These are phyloP conservation scores for Arbacia lixula DNA, from an alignment of 53 echinoderm and acorn worm species.

Conservation along the genomic window DNA sequence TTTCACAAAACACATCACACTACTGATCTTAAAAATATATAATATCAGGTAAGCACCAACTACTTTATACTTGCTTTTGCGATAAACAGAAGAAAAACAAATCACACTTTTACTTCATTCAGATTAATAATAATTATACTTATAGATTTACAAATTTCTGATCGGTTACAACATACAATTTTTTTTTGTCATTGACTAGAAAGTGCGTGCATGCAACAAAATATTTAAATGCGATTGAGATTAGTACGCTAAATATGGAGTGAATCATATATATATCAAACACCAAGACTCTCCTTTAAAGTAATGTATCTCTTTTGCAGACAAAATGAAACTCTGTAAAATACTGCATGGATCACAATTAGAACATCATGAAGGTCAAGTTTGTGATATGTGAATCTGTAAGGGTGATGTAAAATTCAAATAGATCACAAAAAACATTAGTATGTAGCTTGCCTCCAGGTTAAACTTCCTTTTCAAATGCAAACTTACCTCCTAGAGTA, in stretches of 20 bases:
- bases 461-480: too few relatives aligned
- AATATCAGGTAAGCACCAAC: conserved; percentile 9
- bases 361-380: too few relatives aligned
- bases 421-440: too few relatives aligned
- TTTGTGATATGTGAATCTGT: too few relatives aligned
- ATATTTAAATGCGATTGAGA: conserved; percentile 29
- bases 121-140: conserved; percentile 19
- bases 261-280: conserved; percentile 39
- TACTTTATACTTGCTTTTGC: conserved; percentile 16
- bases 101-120: conserved; percentile 26
- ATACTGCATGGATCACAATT: too few relatives aligned
- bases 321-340: too few relatives aligned
- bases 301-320: too few relatives aligned
- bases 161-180: conserved; percentile 15
- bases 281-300: not conserved
- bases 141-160: not conserved
- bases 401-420: too few relatives aligned
- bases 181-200: conserved; percentile 12
- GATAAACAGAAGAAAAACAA: conserved; percentile 33
- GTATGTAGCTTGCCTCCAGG: too few relatives aligned
- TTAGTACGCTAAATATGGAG: conserved; percentile 25
- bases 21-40: not conserved
- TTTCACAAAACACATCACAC: conserved; percentile 33
- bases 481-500: too few relatives aligned
- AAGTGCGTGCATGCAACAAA: conserved; percentile 37